A percentile compares a stretch with the other conserved stretches of the same genome.
phyloP scores from a whole-genome alignment of 2,888 invertebrate genomes.

The Morpho deidamia region DNA sequence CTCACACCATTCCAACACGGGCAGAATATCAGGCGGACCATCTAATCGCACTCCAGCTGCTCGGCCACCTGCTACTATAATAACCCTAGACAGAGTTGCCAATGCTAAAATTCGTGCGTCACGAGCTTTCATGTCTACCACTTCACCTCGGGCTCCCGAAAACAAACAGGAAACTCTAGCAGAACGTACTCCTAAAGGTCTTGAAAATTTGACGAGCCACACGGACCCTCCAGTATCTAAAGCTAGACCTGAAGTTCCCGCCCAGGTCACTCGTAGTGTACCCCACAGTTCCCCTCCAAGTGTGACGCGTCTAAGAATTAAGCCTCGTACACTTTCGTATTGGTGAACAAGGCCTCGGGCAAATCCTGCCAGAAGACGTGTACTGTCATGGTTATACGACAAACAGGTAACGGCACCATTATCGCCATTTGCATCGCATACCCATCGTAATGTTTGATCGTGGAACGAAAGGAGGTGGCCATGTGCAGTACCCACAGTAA shows the following conservation, averaged over 20 bases:
- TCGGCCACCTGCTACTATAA: constrained; percentile 65
- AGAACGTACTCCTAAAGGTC: constrained; percentile 91
- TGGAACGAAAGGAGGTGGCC: constrained; percentile 88
- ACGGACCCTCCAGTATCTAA: constrained; percentile 98
- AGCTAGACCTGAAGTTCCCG: constrained; percentile 61
- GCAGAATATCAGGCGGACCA: constrained; percentile 87
- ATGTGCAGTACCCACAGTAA: constrained; percentile 96
- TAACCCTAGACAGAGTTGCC: constrained; percentile 94
- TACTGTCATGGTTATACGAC: constrained; percentile 92
- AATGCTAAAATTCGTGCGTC: constrained; percentile 87
- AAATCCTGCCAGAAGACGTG: constrained; percentile 86
- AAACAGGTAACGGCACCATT: constrained; percentile 90
- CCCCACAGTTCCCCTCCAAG: constrained; percentile 73
- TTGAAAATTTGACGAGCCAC: constrained; percentile 93
- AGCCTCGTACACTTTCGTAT: constrained; percentile 88
- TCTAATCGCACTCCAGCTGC: constrained; percentile 80
- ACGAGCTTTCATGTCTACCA: constrained; percentile 63
- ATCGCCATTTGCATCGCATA: constrained; percentile 82
- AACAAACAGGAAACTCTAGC: constrained; percentile 96
- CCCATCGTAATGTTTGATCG: constrained; percentile 94
- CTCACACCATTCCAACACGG: constrained; percentile 92
- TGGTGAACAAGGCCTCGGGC: constrained; percentile 92
- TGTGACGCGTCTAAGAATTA: constrained; percentile 61
- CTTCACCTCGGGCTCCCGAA: constrained; percentile 97
- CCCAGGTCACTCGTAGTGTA: constrained; percentile 64